Evolutionary conservation across 2,888 invertebrate genomes (phyloP).

Genomic region (Stenotaenia linearis): DNA sequence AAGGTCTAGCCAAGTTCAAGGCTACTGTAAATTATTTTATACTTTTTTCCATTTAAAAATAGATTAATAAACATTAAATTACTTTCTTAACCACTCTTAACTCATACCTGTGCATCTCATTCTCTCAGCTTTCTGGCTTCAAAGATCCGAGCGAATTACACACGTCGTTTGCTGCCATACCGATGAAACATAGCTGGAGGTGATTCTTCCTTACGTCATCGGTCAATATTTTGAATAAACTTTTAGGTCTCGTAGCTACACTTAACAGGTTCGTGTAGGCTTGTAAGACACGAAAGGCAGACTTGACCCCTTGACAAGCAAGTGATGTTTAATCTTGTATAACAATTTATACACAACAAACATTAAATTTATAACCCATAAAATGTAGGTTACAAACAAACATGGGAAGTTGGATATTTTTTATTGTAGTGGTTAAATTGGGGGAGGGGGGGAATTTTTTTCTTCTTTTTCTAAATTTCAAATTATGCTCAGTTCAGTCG

Average conservation of each 20-base stretch:
- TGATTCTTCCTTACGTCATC: not conserved
- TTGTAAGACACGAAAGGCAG: not conserved
- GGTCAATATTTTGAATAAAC: slow-evolving; percentile 11
- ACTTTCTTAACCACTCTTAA: not conserved
- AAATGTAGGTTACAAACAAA: not conserved
- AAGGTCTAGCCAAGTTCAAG: not conserved
- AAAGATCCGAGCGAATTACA: not conserved
- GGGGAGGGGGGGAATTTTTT: no score
- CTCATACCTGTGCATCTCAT: not conserved
- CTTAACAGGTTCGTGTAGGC: not conserved
- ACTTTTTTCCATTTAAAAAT: not conserved
- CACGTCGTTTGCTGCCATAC: not conserved
- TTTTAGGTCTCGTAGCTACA: not conserved
- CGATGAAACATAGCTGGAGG: not conserved
- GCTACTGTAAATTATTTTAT: not conserved
- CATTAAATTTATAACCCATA: not conserved
- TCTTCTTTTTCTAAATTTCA: no score
- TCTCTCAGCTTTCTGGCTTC: not conserved
- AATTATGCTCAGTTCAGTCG: slow-evolving; percentile 13
- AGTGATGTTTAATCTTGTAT: not conserved
- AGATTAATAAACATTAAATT: no score
- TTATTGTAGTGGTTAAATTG: no score
- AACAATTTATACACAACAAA: not conserved
- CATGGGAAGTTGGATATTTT: not conserved
- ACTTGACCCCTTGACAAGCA: not conserved